These are phyloP conservation scores for Odontamblyopus rebecca DNA, from an alignment of 2,797 vertebrate genomes.

Conservation along the genomic window DNA sequence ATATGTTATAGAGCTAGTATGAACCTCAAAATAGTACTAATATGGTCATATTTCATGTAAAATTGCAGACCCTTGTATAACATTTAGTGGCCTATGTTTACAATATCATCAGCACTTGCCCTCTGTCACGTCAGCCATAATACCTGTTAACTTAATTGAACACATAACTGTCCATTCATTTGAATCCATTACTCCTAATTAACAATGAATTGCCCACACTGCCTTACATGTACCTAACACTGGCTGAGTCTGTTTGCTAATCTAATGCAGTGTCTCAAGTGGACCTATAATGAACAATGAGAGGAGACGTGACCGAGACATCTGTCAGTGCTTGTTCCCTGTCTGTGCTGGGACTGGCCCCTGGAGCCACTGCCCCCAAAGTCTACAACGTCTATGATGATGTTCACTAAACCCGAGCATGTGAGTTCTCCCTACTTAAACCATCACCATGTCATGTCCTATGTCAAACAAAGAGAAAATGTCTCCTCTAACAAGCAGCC, in stretches of 20 bases:
- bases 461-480: conserved; percentile 68
- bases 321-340: conserved; percentile 78
- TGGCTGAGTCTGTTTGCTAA: conserved; percentile 57
- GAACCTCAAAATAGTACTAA: too few relatives aligned
- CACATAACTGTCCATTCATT: not conserved
- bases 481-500: conserved; percentile 58
- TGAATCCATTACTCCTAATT: not conserved
- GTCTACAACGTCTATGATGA: conserved; percentile 67
- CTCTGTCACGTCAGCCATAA: not conserved
- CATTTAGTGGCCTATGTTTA: not conserved
- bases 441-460: conserved; percentile 75
- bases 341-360: conserved; percentile 60
- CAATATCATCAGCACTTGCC: not conserved
- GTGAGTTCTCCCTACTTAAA: conserved; percentile 72
- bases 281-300: conserved; percentile 65
- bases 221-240: conserved; percentile 19
- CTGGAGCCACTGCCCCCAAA: conserved; percentile 66
- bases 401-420: conserved; percentile 81
- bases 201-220: not conserved
- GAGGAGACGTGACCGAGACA: conserved; percentile 78
- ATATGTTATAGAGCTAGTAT: too few relatives aligned
- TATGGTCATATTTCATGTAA: too few relatives aligned
- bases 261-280: conserved; percentile 65
- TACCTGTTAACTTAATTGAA: too few relatives aligned
- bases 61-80: too few relatives aligned